Conservation (phyloP, 2,797 vertebrate species). For the Argya squamiceps region DNA sequence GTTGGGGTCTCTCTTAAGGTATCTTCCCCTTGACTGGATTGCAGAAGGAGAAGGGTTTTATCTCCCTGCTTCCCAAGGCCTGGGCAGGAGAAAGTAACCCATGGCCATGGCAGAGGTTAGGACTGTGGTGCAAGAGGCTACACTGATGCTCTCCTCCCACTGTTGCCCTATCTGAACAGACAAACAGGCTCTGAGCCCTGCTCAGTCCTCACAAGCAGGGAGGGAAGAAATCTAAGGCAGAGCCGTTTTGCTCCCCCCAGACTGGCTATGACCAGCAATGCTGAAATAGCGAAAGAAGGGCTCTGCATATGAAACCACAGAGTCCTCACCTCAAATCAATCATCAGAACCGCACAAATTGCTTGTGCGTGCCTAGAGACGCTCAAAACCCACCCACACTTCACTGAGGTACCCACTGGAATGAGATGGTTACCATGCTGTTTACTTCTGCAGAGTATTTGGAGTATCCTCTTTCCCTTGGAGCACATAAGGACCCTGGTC, state of each 20-base stretch:
- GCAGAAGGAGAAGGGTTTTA: neutral
- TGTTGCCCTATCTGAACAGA: neutral
- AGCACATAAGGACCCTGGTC: neutral
- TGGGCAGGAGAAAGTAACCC: neutral
- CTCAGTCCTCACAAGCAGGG: neutral
- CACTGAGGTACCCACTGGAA: constrained; percentile 19
- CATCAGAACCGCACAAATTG: neutral
- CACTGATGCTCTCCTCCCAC: neutral
- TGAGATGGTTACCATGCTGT: constrained; percentile 9
- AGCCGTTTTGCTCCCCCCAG: neutral
- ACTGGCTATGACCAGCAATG: neutral
- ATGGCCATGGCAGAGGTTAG: neutral
- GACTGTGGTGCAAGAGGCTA: neutral
- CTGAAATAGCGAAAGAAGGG: neutral
- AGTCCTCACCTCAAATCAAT: constrained; percentile 16
- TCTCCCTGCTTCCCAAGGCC: neutral
- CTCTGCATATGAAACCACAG: neutral
- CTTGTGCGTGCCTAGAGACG: neutral
- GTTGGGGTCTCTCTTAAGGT: neutral
- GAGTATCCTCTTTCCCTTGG: constrained; percentile 48
- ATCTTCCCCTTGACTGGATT: neutral
- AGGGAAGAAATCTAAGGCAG: neutral
- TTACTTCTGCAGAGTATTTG: constrained; percentile 63
- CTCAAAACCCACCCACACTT: neutral
- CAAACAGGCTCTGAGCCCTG: neutral